Base-by-base conservation (phyloP, 2,888 invertebrate genomes). In the Noctua janthe region DNA sequence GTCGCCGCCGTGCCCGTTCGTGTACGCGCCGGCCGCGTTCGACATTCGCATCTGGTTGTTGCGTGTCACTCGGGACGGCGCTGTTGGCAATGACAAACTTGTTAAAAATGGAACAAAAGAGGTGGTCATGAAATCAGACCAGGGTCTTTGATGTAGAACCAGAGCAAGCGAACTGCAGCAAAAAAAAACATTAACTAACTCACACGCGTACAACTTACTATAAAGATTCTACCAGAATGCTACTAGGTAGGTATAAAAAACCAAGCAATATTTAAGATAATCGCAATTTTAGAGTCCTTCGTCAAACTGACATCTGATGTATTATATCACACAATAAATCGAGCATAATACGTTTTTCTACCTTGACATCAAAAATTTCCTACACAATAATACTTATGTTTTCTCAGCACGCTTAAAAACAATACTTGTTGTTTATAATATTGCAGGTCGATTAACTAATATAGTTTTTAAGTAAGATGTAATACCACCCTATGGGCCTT, bases 1-100 rank as follows among this genome's bases (percentile, higher is more conserved):
- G 91, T 97, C 97, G 54, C 97, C 97, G 76, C 97, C 97, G 92
- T 97, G 97, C 2, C 97, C 97, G 91, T 97, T 97, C 76, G 97
- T 96, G 90, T 97, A 96, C 83, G 96, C 94, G 74, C 97, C 95
- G 89, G 96, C 95, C 88, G 97, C 97, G 90, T 97, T 97, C 84
- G 97, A 97, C 89, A 97, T 92, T 72, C 97, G 95, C 95, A 95
- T 95, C 94, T 96, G 97, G 88, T 97, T 97, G 94, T 96, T 97
- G 92, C 97, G 96, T 80, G 97, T 97, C 82, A 96, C 94, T 76
- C 97, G 95, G 74, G 95, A 85, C 80, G 97, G 96, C 91, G 96
- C 97, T 96, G 95, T 47, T 91, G 92, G 56, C 73, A 88, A 84
- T 13, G 1, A 71, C 35, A 43, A 20, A 23, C 11, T 43, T 35